Base-by-base conservation (phyloP, 2,888 invertebrate genomes). In the Eristalis intricaria region DNA sequence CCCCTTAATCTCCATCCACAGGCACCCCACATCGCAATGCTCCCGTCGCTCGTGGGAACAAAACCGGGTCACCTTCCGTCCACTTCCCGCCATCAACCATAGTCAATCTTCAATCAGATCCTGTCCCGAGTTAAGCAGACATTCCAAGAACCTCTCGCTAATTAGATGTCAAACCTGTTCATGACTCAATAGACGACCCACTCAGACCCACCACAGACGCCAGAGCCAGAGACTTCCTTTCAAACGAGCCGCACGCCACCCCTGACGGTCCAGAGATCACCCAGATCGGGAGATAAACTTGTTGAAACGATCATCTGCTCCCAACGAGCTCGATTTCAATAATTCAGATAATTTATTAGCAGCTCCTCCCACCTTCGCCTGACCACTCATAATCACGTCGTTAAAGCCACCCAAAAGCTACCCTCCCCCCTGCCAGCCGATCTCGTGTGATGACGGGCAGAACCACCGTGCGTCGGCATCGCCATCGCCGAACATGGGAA, bases 371-470 rank as follows among this genome's bases (percentile, higher is more conserved):
- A 56, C 75, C 70, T 63, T 71, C 58, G 58, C 58, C 60, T 73
- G 75, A 69, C 71, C 76, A 76, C 56, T 84, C 88, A 80, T 88
- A 88, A 88, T 88, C 88, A 84, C 88, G 71, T 88, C 88, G 79
- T 88, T 64, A 88, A 81, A 83, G 80, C 73, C 76, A 83, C 76
- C 65, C 73, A 35, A 64, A 71, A 68, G 63, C 15, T 22, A 10
- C 15, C 71, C 23, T 65, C 60, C 29, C 38, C 56, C 19, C n/a
- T 13, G 71, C 23, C 70, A 38, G 23, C 38, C 38, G 69, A 82
- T 13, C 26, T 19, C 50, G 19, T 43, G 50, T 19, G 50, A 50
- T 19, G 50, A 50, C 76, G 69, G 35, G 38, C 40, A 61, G 60
- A 68, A 77, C 40, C 40, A 60, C 68, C 8, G 26, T 26, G 26